phyloP scores from a whole-genome alignment of 2,797 vertebrate species.

The Chanos chanos region DNA sequence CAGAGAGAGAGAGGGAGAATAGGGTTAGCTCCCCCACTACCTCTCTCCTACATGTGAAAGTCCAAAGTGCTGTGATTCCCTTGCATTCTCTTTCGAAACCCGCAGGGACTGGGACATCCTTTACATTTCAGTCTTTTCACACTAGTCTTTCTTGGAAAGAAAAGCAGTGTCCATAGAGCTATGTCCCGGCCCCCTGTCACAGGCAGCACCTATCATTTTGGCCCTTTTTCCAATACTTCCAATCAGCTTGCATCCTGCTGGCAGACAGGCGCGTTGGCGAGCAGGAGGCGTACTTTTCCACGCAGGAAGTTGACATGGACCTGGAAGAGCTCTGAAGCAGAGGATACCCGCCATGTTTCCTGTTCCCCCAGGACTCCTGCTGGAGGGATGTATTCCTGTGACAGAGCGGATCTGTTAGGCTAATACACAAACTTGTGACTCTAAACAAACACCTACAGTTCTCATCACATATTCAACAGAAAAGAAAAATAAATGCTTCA shows the following conservation, averaged over 20 bases:
- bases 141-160: too few relatives aligned
- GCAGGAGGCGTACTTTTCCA: constrained; percentile 79
- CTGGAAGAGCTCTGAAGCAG: constrained; percentile 74
- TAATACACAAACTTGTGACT: too few relatives aligned
- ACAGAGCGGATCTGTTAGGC: too few relatives aligned
- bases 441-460: too few relatives aligned
- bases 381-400: constrained; percentile 66
- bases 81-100: constrained; percentile 20
- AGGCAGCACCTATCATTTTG: constrained; percentile 51
- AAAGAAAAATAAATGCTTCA: too few relatives aligned
- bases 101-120: constrained; percentile 8
- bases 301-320: constrained; percentile 82
- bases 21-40: constrained; percentile 2
- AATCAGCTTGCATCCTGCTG: constrained; percentile 76
- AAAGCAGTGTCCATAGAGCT: constrained; percentile 49
- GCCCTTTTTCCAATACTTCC: constrained; percentile 22
- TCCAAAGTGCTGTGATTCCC: constrained; percentile 34
- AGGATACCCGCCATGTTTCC: constrained; percentile 68
- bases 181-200: constrained; percentile 46
- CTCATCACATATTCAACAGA: too few relatives aligned
- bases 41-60: constrained; percentile 21
- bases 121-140: constrained; percentile 27
- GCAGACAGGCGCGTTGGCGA: constrained; percentile 70
- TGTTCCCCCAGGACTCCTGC: constrained; percentile 38
- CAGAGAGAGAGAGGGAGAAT: too few relatives aligned